Percentiles rank a stretch among this genome's conserved stretches.
Conservation (phyloP, 30 jellyfish, hydroid and myxozoan species). For the Rhopilema esculentum region DNA sequence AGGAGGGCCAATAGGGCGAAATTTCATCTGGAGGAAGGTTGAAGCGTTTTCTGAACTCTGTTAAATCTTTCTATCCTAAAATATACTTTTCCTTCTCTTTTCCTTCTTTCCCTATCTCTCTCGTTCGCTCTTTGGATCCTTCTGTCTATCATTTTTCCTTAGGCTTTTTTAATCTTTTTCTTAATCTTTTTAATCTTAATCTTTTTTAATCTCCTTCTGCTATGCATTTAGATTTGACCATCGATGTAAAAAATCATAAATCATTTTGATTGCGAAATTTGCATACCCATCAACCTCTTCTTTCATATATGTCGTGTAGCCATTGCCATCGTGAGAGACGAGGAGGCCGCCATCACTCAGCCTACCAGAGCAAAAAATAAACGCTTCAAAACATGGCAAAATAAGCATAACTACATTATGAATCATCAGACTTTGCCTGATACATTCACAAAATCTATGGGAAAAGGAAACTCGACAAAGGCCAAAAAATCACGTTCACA, state of each 20-base stretch:
- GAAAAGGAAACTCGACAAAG: too few species aligned
- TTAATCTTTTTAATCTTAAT: neutral
- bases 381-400: neutral
- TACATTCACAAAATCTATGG: too few species aligned
- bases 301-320: constrained; percentile 84
- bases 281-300: constrained; percentile 96
- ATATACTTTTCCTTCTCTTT: neutral
- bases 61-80: neutral
- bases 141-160: neutral
- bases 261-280: neutral
- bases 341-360: constrained; percentile 93
- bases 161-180: neutral
- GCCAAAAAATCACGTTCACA: too few species aligned
- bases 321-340: constrained; percentile 84
- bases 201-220: neutral
- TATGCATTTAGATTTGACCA: neutral
- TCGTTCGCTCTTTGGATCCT: neutral
- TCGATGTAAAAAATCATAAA: neutral
- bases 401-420: neutral
- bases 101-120: neutral
- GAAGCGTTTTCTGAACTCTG: too few species aligned
- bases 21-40: too few species aligned
- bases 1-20: too few species aligned
- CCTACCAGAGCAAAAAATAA: constrained; percentile 23
- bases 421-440: too few species aligned